phyloP scores from a whole-genome alignment of 35 echinoderm and acorn worm species.

The Apostichopus californicus region DNA sequence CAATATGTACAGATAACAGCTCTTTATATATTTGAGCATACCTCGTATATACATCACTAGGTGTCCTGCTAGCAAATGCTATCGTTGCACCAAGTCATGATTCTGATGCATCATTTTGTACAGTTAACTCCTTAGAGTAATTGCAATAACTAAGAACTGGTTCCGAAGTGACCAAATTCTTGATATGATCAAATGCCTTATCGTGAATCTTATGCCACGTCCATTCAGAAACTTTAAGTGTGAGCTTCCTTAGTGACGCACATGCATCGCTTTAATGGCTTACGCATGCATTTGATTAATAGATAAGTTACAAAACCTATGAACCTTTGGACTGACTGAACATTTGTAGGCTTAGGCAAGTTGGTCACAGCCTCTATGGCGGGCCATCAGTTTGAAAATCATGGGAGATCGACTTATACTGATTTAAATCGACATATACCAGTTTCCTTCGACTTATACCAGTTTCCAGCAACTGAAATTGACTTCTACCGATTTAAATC shows the following conservation, averaged over 20 bases:
- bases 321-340: constrained; percentile 61
- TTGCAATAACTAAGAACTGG: constrained; percentile 69
- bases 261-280: constrained; percentile 6
- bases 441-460: too few species aligned
- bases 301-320: constrained; percentile 78
- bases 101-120: constrained; percentile 60
- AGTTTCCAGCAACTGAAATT: too few species aligned
- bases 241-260: constrained; percentile 49
- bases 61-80: constrained; percentile 67
- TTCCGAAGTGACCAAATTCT: constrained; percentile 47
- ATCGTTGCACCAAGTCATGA: constrained; percentile 49
- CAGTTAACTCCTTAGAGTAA: constrained; percentile 23
- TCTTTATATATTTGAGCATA: constrained; percentile 73
- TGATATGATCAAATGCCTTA: constrained; percentile 24
- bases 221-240: constrained; percentile 59
- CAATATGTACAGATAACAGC: constrained; percentile 68
- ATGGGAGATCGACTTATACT: background rate
- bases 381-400: constrained; percentile 43
- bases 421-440: too few species aligned
- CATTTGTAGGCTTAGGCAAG: constrained; percentile 52
- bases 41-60: constrained; percentile 51
- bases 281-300: constrained; percentile 53
- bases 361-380: constrained; percentile 15
- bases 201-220: constrained; percentile 65
- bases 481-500: too few species aligned